phyloP scores from a whole-genome alignment of 2,113 vertebrate genomes.

The Aix galericulata region DNA sequence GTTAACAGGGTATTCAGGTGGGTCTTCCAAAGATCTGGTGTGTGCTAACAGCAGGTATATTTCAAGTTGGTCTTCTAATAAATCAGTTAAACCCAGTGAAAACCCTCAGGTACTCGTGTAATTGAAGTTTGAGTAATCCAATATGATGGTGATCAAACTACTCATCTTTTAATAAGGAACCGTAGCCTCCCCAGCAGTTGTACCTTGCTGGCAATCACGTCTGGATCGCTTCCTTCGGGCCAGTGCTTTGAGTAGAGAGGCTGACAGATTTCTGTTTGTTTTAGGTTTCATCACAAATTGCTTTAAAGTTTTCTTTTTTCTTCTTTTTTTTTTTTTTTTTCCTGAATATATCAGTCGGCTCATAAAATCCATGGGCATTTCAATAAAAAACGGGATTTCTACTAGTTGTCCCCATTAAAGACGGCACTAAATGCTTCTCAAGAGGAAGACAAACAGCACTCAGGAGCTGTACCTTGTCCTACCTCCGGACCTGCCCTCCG shows the following conservation, averaged over 20 bases:
- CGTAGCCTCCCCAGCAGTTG: slow-evolving; percentile 49
- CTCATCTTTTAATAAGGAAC: slow-evolving; percentile 70
- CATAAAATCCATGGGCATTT: slow-evolving; percentile 56
- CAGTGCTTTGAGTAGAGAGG: slow-evolving; percentile 54
- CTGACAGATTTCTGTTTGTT: slow-evolving; percentile 57
- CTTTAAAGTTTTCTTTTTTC: slow-evolving; percentile 42
- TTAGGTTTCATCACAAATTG: slow-evolving; percentile 69
- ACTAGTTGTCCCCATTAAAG: slow-evolving; percentile 41
- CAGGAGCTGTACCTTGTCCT: not conserved
- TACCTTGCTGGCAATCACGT: slow-evolving; percentile 53
- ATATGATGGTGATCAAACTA: slow-evolving; percentile 58
- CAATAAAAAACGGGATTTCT: slow-evolving; percentile 44
- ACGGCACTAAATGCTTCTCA: slow-evolving; percentile 20
- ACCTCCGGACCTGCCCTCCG: not conserved
- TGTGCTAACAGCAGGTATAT: slow-evolving; percentile 5
- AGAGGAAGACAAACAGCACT: slow-evolving; percentile 22
- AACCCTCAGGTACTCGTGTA: slow-evolving; percentile 59
- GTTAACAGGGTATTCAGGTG: slow-evolving; percentile 8
- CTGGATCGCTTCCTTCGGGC: slow-evolving; percentile 60
- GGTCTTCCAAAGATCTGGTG: not conserved
- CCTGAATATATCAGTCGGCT: slow-evolving; percentile 48
- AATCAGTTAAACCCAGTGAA: not conserved
- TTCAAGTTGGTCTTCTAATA: slow-evolving; percentile 45
- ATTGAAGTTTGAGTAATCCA: slow-evolving; percentile 69
- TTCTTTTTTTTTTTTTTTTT: not conserved